Base-by-base conservation (phyloP, 2,797 vertebrate genomes). In the Chaenodraco wilsoni region DNA sequence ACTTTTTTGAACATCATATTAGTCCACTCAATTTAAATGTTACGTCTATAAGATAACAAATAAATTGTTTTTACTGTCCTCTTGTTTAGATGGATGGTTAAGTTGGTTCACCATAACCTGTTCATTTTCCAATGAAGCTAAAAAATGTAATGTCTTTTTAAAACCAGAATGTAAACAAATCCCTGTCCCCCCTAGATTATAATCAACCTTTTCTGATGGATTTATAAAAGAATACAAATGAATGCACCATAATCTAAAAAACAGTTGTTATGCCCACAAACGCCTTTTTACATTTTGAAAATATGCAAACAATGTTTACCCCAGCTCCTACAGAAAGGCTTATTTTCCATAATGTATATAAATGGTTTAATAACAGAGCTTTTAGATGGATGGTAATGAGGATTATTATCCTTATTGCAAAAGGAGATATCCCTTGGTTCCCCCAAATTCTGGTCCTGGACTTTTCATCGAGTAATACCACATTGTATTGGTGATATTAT, bases 401-500 rank as follows among this genome's bases (percentile, higher is more conserved):
- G 41, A 51, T 50, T 64, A 33, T 71, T 78, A 67, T 76, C 68
- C 41, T 17, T 52, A 6, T n/a, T 44, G n/a, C 37, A 74, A 58
- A 65, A 11, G 16, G 27, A 21, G 23, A n/a, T 49, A 43, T 49
- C 55, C 49, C 14, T n/a, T 60, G 44, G n/a, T 49, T 59, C 43
- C 5, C 11, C 15, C 37, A 68, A 65, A 52, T 45, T 31, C 52
- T n/a, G 27, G 45, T 51, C 60, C 57, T 65, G n/a, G 62, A 56
- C 45, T 60, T 55, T 76, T 75, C 46, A 37, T 72, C 1, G 27
- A 56, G 9, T 69, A 66, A 74, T 33, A 68, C 43, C 19, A 73
- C 57, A 82, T 72, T 72, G 56, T 70, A 65, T 45, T 50, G 19
- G 56, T 68, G 46, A 56, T 62, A 40, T 69, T 85, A 56, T 52